phyloP scores from a whole-genome alignment of 2,113 vertebrate genomes.

The Protomyctophum bolini region DNA sequence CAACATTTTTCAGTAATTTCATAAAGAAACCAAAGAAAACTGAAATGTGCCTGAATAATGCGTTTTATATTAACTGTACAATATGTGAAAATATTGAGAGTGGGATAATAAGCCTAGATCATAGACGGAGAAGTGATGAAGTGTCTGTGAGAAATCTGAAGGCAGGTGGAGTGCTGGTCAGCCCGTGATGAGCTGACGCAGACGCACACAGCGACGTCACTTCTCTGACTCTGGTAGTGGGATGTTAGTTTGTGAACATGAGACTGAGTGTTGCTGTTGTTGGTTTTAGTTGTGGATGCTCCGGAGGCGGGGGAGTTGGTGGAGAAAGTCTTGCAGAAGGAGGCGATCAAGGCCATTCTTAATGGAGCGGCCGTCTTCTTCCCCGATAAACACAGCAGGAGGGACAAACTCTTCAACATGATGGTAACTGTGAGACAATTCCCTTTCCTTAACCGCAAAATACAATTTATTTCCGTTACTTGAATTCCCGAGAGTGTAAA shows the following conservation, averaged over 20 bases:
- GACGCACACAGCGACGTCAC: too few relatives aligned
- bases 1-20: too few relatives aligned
- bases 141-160: too few relatives aligned
- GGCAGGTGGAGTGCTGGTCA: too few relatives aligned
- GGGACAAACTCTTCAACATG: conserved; percentile 93
- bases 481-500: too few relatives aligned
- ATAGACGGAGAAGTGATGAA: too few relatives aligned
- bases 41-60: too few relatives aligned
- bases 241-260: neutral
- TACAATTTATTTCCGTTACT: neutral
- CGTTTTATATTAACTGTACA: too few relatives aligned
- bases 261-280: neutral
- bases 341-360: conserved; percentile 90
- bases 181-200: too few relatives aligned
- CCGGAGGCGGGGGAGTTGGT: conserved; percentile 76
- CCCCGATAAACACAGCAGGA: conserved; percentile 86
- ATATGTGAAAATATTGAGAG: too few relatives aligned
- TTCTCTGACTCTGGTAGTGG: neutral
- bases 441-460: too few relatives aligned
- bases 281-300: conserved; percentile 88
- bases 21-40: too few relatives aligned
- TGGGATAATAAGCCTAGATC: neutral
- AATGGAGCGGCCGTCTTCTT: conserved; percentile 95
- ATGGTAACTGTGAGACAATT: conserved; percentile 78
- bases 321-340: conserved; percentile 83